Evolutionary conservation across 1,140 invertebrate genomes (phyloP).

Genomic region (Drosophila lacteicornis): DNA sequence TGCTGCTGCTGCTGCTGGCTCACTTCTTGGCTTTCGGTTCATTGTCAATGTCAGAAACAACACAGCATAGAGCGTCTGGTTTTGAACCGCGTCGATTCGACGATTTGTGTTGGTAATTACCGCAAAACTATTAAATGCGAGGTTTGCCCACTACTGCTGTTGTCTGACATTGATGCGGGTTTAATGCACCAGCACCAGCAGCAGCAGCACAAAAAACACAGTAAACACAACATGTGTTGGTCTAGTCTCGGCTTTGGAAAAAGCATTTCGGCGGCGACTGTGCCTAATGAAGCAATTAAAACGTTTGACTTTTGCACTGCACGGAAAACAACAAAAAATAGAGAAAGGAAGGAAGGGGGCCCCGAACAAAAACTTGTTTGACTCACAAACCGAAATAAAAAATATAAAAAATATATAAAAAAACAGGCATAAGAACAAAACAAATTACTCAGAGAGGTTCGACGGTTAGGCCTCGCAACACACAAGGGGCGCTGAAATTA

Average conservation of each 20-base stretch:
- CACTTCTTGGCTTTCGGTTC: slow-evolving; percentile 52
- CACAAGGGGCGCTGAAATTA: slow-evolving; percentile 4
- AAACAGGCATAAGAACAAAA: slow-evolving; percentile 26
- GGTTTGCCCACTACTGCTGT: slow-evolving; percentile 31
- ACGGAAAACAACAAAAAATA: slow-evolving; percentile 14
- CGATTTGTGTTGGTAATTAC: slow-evolving; percentile 74
- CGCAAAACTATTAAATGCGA: slow-evolving; percentile 45
- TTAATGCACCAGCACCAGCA: slow-evolving; percentile 60
- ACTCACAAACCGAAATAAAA: slow-evolving; percentile 35
- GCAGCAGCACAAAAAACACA: slow-evolving; percentile 24
- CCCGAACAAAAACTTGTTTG: slow-evolving; percentile 59
- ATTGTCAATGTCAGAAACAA: slow-evolving; percentile 74
- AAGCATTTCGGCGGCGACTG: slow-evolving; percentile 35
- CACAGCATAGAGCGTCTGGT: slow-evolving; percentile 45
- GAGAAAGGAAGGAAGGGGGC: slow-evolving; percentile 28
- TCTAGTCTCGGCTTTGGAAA: slow-evolving; percentile 27
- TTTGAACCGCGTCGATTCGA: slow-evolving; percentile 56
- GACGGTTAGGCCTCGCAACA: not conserved
- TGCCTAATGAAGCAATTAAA: slow-evolving; percentile 67
- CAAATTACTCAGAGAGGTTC: slow-evolving; percentile 12
- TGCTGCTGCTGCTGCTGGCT: not conserved
- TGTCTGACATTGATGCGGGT: slow-evolving; percentile 74
- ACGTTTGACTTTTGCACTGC: slow-evolving; percentile 47
- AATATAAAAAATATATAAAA: slow-evolving; percentile 27
- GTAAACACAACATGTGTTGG: slow-evolving; percentile 30